A percentile compares a stretch with the other conserved stretches of the same genome.
These are phyloP conservation scores for Drosophila truncata DNA, from an alignment of 1,140 invertebrate species.

Conservation along the genomic window DNA sequence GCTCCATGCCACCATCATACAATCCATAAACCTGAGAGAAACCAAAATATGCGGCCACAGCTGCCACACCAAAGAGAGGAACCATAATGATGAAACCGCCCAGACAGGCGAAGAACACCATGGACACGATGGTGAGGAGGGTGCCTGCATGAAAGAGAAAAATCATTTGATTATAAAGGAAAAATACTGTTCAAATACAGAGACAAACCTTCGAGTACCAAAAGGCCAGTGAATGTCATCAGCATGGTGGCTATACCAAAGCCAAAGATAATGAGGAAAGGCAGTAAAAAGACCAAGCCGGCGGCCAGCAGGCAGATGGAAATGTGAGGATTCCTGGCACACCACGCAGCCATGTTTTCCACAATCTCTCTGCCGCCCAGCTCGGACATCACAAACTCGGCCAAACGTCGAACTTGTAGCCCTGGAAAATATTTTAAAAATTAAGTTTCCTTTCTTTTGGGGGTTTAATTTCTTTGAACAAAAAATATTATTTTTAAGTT, in stretches of 20 bases:
- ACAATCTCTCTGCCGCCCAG: constrained; percentile 72
- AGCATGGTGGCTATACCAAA: constrained; percentile 74
- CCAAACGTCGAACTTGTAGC: constrained; percentile 39
- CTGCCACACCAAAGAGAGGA: constrained; percentile 54
- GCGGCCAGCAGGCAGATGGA: constrained; percentile 68
- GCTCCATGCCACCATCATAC: constrained; percentile 44
- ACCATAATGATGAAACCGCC: constrained; percentile 63
- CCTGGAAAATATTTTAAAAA: constrained; percentile 37
- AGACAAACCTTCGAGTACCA: constrained; percentile 77
- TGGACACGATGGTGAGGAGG: constrained; percentile 67
- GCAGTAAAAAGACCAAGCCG: constrained; percentile 61
- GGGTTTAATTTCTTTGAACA: background rate
- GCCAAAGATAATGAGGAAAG: constrained; percentile 71
- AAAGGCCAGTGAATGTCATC: constrained; percentile 78
- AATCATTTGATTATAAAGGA: background rate
- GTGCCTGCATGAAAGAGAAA: constrained; percentile 53
- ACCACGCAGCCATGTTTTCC: constrained; percentile 56
- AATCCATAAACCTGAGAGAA: constrained; percentile 63
- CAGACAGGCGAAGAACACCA: constrained; percentile 71
- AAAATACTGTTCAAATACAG: background rate
- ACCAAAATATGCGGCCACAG: constrained; percentile 70
- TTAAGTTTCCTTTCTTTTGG: background rate
- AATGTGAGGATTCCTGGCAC: constrained; percentile 66
- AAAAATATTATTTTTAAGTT: background rate
- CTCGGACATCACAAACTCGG: constrained; percentile 57